Evolutionary conservation across 1,140 invertebrate species (phyloP).

Genomic region (Drosophila funebris): DNA sequence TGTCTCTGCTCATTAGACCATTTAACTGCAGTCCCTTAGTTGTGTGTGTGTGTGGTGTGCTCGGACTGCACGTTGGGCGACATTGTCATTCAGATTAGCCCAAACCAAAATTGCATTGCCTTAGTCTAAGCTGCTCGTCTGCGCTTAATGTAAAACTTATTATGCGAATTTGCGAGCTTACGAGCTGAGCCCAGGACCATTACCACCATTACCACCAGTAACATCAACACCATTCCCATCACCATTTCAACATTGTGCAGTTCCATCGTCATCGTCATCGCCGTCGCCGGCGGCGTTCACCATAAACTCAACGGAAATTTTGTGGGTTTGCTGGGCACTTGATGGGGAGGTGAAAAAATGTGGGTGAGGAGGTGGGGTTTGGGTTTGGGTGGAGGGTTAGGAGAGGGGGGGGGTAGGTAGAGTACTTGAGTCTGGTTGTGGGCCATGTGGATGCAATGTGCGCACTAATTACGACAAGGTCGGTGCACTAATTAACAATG

Average conservation of each 20-base stretch:
- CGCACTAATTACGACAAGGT: conserved; percentile 75
- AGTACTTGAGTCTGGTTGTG: background rate
- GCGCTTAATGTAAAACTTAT: conserved; percentile 62
- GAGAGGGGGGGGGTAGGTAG: background rate
- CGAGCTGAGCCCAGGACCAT: conserved; percentile 11
- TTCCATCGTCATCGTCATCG: conserved; percentile 2
- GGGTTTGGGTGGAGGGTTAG: background rate
- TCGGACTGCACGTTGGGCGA: conserved; percentile 1
- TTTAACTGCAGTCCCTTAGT: background rate
- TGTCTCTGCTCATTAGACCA: conserved; percentile 23
- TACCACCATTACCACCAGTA: background rate
- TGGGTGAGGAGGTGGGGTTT: background rate
- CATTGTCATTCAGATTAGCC: conserved; percentile 12
- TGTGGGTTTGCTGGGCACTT: conserved; percentile 22
- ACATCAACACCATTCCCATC: background rate
- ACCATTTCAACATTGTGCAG: background rate
- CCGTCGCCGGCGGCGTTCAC: conserved; percentile 31
- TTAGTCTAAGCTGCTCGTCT: conserved; percentile 21
- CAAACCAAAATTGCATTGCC: conserved; percentile 50
- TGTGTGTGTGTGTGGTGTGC: background rate
- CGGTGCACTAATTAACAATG: conserved; percentile 78
- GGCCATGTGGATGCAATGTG: conserved; percentile 42
- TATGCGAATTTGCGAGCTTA: conserved; percentile 60
- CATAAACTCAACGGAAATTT: conserved; percentile 57
- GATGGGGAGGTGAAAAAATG: background rate